phyloP scores from a whole-genome alignment of 2,797 vertebrate species.

The Argyrosomus regius region DNA sequence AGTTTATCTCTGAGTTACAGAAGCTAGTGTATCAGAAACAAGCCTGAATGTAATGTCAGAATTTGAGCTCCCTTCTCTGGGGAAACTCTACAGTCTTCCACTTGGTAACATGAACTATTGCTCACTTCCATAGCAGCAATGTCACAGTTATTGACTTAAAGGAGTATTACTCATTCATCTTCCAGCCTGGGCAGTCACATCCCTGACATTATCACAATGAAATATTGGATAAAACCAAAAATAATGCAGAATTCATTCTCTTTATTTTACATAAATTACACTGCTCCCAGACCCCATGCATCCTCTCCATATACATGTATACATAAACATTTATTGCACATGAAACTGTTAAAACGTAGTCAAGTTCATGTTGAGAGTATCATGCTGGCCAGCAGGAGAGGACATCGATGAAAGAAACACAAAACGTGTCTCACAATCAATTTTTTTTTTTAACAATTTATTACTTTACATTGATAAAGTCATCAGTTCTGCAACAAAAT shows the following conservation, averaged over 20 bases:
- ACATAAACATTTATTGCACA: slow-evolving; percentile 88
- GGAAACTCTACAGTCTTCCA: no score
- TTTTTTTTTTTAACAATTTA: slow-evolving; percentile 26
- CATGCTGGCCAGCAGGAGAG: slow-evolving; percentile 36
- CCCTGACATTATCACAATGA: neutral
- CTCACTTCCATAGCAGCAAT: no score
- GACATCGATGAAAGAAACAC: slow-evolving; percentile 34
- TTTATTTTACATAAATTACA: slow-evolving; percentile 96
- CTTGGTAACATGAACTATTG: no score
- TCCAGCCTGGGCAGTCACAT: neutral
- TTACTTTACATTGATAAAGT: slow-evolving; percentile 46
- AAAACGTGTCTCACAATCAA: slow-evolving; percentile 23
- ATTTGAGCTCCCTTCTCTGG: no score
- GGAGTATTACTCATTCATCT: neutral
- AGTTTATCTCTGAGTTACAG: no score
- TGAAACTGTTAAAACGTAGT: slow-evolving; percentile 13
- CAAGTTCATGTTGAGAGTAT: slow-evolving; percentile 47
- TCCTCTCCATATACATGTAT: slow-evolving; percentile 84
- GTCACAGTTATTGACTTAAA: no score
- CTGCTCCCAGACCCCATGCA: slow-evolving; percentile 78
- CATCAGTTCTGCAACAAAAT: slow-evolving; percentile 28
- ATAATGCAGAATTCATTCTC: slow-evolving; percentile 53
- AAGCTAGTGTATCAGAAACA: no score
- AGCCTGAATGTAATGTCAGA: no score
- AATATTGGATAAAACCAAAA: slow-evolving; percentile 16